Base-by-base conservation (phyloP, 2,113 vertebrate species). In the Oreochromis tanganicae region DNA sequence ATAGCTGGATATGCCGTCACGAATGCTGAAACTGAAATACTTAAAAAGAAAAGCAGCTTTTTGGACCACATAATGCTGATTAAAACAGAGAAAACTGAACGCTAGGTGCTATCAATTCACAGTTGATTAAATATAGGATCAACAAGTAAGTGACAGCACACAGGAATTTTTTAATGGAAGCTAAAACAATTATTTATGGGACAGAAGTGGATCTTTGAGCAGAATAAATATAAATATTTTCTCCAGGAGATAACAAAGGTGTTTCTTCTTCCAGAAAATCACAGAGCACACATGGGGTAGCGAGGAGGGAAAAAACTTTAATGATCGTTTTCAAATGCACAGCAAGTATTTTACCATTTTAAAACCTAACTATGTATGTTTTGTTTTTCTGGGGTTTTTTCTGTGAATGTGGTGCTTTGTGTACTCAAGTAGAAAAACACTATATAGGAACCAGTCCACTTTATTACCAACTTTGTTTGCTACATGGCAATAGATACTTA, bases 311-410 rank as follows among this genome's bases (percentile, higher is more conserved):
- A 36, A 63, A 63, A 63, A 63, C 32, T 34, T 36, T 36, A 36
- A 63, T 63, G 59, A 63, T 63, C 19, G 32, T 36, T 63, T 63
- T 63, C 32, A 63, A 32, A 36, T 36, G 59, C 59, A 63, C 36
- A 63, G 59, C 32, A 63, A n/a, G 5, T 63, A 36, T 36, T 63
- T 63, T 63, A 63, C 17, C 59, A 63, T 63, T 63, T 63, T 63
- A 36, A 63, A 63, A 63, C 59, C 59, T 36, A 63, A 11, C 0
- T 63, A 36, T 63, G 36, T 63, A n/a, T 7, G 6, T 21, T 68
- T 68, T 68, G 6, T 21, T 68, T 21, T 38, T 38, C 63, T 68
- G 63, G 32, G 10, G 0, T 0, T 2, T 61, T 11, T 66, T 21
- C 19, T 38, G 61, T 21, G 34, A 66, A 68, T 68, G 61, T 38